phyloP scores from a whole-genome alignment of 2,797 vertebrate species.

The Spinibarbus caldwelli region DNA sequence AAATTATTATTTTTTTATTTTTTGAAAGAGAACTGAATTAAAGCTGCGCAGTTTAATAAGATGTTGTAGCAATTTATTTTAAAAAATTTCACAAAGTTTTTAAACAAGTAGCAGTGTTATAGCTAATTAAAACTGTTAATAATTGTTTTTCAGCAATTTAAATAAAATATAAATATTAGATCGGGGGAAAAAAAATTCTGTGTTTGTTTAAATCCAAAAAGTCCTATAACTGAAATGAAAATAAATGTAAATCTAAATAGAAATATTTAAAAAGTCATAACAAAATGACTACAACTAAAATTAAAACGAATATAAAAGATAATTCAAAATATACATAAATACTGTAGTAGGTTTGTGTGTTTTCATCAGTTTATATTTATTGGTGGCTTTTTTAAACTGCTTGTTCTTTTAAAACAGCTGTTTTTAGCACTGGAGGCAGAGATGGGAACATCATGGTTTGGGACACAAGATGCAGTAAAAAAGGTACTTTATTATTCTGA shows the following conservation, averaged over 20 bases:
- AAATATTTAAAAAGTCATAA: not conserved
- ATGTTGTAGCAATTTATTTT: too few relatives aligned
- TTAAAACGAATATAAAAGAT: not conserved
- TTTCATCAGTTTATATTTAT: not conserved
- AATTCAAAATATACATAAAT: not conserved
- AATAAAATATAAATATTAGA: not conserved
- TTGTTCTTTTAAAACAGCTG: conserved; percentile 75
- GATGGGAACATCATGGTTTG: conserved; percentile 98
- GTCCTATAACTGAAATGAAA: not conserved
- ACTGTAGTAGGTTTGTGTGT: not conserved
- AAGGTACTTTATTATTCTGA: conserved; percentile 79
- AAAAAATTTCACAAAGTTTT: not conserved
- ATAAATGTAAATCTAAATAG: not conserved
- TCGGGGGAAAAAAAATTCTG: not conserved
- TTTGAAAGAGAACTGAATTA: not conserved
- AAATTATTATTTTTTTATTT: not conserved
- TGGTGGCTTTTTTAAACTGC: not conserved
- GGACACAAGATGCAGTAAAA: conserved; percentile 97
- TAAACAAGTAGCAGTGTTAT: not conserved
- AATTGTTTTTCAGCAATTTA: not conserved
- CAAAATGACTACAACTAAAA: not conserved
- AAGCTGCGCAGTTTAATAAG: not conserved
- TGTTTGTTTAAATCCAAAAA: not conserved
- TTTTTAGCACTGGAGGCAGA: conserved; percentile 95
- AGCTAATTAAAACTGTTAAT: not conserved